Evolutionary conservation across 2,888 invertebrate genomes (phyloP).

Genomic region (Andrena dorsata): DNA sequence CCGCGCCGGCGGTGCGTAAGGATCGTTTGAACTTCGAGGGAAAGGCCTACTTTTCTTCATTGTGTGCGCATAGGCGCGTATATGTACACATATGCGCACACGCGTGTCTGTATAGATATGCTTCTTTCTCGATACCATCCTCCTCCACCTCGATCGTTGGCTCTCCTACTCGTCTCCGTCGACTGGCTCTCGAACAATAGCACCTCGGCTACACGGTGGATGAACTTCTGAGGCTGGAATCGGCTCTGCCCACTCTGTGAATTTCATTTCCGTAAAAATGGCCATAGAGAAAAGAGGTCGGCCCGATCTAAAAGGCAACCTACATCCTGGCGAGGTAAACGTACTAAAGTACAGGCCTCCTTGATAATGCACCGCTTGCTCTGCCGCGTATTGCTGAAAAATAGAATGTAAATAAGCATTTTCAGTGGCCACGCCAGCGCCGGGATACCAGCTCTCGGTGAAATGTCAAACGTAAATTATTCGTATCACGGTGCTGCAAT

Average conservation of each 20-base stretch:
- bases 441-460: not conserved
- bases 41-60: constrained; percentile 71
- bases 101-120: constrained; percentile 32
- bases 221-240: constrained; percentile 75
- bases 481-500: constrained; percentile 24
- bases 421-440: constrained; percentile 33
- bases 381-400: constrained; percentile 46
- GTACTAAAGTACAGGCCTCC: constrained; percentile 59
- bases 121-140: constrained; percentile 66
- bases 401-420: constrained; percentile 60
- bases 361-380: constrained; percentile 20
- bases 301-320: constrained; percentile 73
- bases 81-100: not conserved
- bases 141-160: constrained; percentile 44
- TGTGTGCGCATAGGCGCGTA: not conserved
- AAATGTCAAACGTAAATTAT: constrained; percentile 53
- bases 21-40: constrained; percentile 58
- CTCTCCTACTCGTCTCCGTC: constrained; percentile 60
- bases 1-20: constrained; percentile 65
- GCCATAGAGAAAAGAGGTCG: constrained; percentile 70
- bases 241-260: constrained; percentile 76
- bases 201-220: constrained; percentile 74
- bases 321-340: constrained; percentile 69
- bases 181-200: constrained; percentile 72
- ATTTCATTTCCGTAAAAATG: constrained; percentile 73